phyloP scores from a whole-genome alignment of 2,113 vertebrate species.

The Sciurus niger region DNA sequence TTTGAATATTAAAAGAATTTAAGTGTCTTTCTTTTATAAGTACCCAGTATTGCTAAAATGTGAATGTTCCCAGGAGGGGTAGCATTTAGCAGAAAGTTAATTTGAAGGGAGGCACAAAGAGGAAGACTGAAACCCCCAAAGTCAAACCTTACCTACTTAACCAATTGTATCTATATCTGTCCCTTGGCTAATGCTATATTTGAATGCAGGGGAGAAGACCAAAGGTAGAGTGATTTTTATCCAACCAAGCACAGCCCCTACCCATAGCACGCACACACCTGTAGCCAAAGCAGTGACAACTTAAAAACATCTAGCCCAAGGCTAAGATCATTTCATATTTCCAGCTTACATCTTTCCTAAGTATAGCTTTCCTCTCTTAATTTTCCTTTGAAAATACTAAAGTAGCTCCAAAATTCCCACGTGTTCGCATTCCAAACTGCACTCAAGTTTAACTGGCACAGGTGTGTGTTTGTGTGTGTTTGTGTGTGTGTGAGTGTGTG shows the following conservation, averaged over 20 bases:
- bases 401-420: neutral
- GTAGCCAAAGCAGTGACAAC: neutral
- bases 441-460: slow-evolving; percentile 40
- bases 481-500: neutral
- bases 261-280: neutral
- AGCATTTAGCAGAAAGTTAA: neutral
- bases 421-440: slow-evolving; percentile 6
- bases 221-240: neutral
- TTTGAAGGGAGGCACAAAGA: neutral
- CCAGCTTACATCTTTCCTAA: slow-evolving; percentile 32
- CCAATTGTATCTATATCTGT: neutral
- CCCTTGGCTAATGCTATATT: neutral
- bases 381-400: slow-evolving; percentile 56
- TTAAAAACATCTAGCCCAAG: slow-evolving; percentile 18
- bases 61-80: neutral
- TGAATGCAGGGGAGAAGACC: neutral
- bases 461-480: neutral
- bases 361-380: neutral
- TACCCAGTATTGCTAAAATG: neutral
- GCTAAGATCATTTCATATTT: slow-evolving; percentile 48
- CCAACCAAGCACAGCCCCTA: neutral
- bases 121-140: neutral
- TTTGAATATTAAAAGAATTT: slow-evolving; percentile 33
- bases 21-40: slow-evolving; percentile 11
- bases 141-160: neutral